A percentile compares a stretch with the other conserved stretches of the same genome.
Conservation (phyloP, 2,797 vertebrate species). For the Helarctos malayanus region DNA sequence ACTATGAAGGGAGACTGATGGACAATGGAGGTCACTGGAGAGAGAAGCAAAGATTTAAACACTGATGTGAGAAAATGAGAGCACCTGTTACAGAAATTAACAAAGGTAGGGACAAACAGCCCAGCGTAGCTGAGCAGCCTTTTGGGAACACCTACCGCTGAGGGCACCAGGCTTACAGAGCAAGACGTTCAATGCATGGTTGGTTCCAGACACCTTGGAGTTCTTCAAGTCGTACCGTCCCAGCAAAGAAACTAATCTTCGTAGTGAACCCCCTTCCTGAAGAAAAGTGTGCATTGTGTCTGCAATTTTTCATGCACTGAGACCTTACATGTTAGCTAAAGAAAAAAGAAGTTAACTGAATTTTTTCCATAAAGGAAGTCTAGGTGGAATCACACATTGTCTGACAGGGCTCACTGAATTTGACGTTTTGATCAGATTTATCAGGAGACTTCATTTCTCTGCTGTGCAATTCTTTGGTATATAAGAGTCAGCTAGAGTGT, state of each 20-base stretch:
- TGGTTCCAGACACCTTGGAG: background rate
- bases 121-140: background rate
- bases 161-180: background rate
- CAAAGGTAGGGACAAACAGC: background rate
- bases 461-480: background rate
- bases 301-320: background rate
- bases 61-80: background rate
- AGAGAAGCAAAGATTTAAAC: background rate
- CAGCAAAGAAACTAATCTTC: background rate
- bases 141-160: background rate
- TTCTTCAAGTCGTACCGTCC: background rate
- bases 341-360: background rate
- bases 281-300: background rate
- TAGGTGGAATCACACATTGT: background rate
- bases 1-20: background rate
- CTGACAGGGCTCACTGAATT: background rate
- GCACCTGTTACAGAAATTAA: background rate
- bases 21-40: background rate
- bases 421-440: background rate
- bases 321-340: background rate
- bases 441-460: background rate
- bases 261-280: background rate
- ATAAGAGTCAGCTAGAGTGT: background rate
- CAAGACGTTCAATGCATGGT: too few species aligned
- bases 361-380: background rate